Evolutionary conservation across 2,113 vertebrate genomes (phyloP).

Genomic region (Ptyas mucosa): DNA sequence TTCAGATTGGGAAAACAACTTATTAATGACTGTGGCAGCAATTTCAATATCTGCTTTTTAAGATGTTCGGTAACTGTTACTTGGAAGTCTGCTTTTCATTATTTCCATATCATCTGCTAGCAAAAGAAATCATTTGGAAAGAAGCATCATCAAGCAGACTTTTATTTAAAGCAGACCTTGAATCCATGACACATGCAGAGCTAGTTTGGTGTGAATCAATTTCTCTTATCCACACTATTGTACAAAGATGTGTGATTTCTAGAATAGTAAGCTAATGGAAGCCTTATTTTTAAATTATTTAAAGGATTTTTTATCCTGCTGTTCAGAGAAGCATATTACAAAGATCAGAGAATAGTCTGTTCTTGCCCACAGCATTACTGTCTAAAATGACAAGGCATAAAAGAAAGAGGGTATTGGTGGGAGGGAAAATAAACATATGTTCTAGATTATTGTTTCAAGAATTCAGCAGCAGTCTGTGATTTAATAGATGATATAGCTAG

Average conservation of each 20-base stretch:
- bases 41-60: neutral
- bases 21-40: neutral
- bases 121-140: neutral
- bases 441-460: neutral
- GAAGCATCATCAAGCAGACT: neutral
- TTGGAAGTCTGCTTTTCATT: neutral
- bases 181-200: neutral
- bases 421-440: neutral
- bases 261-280: neutral
- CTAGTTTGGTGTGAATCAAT: neutral
- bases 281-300: neutral
- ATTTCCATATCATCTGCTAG: neutral
- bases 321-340: neutral
- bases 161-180: neutral
- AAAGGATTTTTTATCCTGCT: neutral
- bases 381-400: neutral
- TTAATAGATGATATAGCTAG: neutral
- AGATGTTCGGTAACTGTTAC: neutral
- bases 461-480: neutral
- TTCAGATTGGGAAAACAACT: neutral
- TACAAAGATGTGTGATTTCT: neutral
- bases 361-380: neutral
- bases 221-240: neutral
- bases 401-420: too few species aligned
- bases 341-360: neutral